Percentiles rank a stretch among this genome's conserved stretches.
Conservation (phyloP, 1,140 invertebrate genomes). For the Drosophila azteca region DNA sequence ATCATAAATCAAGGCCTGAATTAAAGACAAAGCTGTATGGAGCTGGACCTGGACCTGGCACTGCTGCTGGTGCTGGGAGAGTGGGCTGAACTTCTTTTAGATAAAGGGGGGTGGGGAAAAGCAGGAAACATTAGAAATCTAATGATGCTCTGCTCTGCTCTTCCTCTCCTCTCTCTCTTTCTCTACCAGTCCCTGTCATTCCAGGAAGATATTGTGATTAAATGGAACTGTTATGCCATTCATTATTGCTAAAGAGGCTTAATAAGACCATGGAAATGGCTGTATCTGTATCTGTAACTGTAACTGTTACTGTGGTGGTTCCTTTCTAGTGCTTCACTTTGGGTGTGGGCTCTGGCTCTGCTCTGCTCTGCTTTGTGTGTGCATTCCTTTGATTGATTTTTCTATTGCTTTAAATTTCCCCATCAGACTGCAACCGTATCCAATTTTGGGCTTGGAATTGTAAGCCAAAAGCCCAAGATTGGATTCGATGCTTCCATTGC, state of each 20-base stretch:
- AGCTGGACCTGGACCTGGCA: too few relatives aligned
- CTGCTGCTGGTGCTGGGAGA: slow-evolving; percentile 1
- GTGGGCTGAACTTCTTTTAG: slow-evolving; percentile 60
- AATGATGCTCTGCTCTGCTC: slow-evolving; percentile 19
- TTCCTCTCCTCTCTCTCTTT: background rate
- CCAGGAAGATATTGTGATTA: slow-evolving; percentile 49
- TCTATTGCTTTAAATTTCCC: slow-evolving; percentile 3
- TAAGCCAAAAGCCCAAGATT: background rate
- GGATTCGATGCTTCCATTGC: background rate
- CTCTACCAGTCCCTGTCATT: slow-evolving; percentile 10
- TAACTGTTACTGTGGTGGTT: background rate
- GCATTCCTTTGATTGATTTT: slow-evolving; percentile 13
- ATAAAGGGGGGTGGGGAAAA: slow-evolving; percentile 43
- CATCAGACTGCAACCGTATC: slow-evolving; percentile 11
- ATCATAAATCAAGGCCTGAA: slow-evolving; percentile 73
- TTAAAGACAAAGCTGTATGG: slow-evolving; percentile 68
- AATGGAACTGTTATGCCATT: slow-evolving; percentile 48
- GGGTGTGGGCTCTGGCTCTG: background rate
- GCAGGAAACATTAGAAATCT: slow-evolving; percentile 57
- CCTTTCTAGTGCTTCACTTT: background rate
- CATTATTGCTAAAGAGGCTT: slow-evolving; percentile 41
- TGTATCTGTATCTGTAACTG: background rate
- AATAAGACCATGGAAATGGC: slow-evolving; percentile 20
- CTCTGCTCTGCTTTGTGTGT: too few relatives aligned
- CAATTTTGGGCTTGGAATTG: slow-evolving; percentile 32